Conservation (phyloP, 2,797 vertebrate genomes). For the Echiichthys vipera region DNA sequence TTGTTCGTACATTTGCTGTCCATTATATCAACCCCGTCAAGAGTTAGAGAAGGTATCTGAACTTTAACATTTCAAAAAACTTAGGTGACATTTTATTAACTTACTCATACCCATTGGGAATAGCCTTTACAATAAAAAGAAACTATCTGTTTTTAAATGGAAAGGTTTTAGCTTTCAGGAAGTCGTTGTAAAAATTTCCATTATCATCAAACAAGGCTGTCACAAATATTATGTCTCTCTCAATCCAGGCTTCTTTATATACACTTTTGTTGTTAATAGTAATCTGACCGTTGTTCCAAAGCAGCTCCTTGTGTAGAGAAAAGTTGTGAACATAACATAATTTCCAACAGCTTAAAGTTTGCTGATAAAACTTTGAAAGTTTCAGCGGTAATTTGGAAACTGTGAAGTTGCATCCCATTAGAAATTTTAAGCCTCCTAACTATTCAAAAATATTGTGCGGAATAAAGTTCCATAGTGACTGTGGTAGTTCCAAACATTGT, state of each 20-base stretch:
- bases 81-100: too few species aligned
- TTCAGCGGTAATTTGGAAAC: too few species aligned
- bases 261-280: slow-evolving; percentile 1
- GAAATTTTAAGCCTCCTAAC: too few species aligned
- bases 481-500: not conserved
- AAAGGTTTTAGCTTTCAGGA: not conserved
- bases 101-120: not conserved
- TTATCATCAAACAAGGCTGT: not conserved
- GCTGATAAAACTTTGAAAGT: not conserved
- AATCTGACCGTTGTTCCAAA: slow-evolving; percentile 8
- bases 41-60: not conserved
- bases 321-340: slow-evolving; percentile 9
- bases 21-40: not conserved
- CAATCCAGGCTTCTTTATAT: not conserved
- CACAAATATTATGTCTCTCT: not conserved
- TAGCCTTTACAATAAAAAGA: not conserved
- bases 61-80: not conserved
- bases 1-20: too few species aligned
- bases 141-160: too few species aligned
- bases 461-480: not conserved
- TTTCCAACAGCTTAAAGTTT: slow-evolving; percentile 2
- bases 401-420: too few species aligned
- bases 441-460: too few species aligned
- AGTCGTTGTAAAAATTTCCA: not conserved
- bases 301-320: not conserved